phyloP scores from a whole-genome alignment of 2,797 vertebrate genomes.

The Sebastes hubbsi region DNA sequence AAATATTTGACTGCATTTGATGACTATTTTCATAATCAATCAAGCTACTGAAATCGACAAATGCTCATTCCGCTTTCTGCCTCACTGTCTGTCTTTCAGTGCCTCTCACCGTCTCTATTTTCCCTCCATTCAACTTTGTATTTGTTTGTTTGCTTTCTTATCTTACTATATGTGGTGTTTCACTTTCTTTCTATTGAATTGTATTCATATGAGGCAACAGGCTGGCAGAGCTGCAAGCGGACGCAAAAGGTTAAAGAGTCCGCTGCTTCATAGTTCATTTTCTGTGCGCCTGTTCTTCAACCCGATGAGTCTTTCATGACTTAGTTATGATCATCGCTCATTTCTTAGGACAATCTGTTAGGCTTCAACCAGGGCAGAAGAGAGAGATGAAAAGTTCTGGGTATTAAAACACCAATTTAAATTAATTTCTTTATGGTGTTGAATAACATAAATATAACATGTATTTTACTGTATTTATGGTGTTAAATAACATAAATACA shows the following conservation, averaged over 20 bases:
- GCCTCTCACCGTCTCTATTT: background rate
- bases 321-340: constrained; percentile 15
- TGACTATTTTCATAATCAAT: background rate
- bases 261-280: constrained; percentile 33
- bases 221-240: constrained; percentile 7
- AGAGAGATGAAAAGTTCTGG: background rate
- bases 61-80: background rate
- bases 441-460: background rate
- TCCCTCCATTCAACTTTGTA: background rate
- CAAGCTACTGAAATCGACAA: background rate
- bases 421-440: background rate
- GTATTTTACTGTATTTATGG: background rate
- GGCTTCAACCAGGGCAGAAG: background rate
- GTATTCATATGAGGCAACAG: constrained; percentile 15
- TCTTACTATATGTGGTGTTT: background rate
- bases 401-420: background rate
- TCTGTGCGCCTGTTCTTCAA: constrained; percentile 28
- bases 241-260: constrained; percentile 27
- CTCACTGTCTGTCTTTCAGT: background rate
- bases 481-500: background rate
- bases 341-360: background rate
- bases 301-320: constrained; percentile 39
- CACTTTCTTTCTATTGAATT: background rate
- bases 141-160: background rate
- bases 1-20: background rate